Conservation (phyloP, 2,797 vertebrate genomes). For the Apogon hyalosoma region DNA sequence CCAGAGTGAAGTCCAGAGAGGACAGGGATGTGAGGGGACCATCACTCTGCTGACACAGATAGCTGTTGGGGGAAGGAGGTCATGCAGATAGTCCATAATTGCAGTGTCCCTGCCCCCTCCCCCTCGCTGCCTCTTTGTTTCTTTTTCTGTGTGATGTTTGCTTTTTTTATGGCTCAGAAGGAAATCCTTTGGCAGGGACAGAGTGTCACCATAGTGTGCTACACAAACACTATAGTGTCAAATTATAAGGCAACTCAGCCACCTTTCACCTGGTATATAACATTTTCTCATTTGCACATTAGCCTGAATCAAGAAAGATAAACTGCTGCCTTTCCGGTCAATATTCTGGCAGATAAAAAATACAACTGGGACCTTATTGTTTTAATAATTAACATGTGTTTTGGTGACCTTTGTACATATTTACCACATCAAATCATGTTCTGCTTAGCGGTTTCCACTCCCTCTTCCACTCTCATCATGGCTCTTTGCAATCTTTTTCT, state of each 20-base stretch:
- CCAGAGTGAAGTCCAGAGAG: conserved; percentile 28
- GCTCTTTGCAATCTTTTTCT: background rate
- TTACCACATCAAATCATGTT: conserved; percentile 12
- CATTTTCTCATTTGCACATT: conserved; percentile 51
- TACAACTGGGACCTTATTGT: background rate
- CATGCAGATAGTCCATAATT: conserved; percentile 2
- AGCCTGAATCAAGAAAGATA: conserved; percentile 19
- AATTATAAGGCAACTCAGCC: conserved; percentile 30
- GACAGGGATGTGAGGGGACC: conserved; percentile 10
- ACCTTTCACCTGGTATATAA: conserved; percentile 41
- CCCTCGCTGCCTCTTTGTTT: background rate
- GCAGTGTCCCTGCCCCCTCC: background rate
- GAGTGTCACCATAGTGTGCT: conserved; percentile 25
- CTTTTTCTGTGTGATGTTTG: background rate
- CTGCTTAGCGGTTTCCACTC: background rate
- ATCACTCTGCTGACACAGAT: conserved; percentile 52
- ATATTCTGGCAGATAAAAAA: conserved; percentile 18
- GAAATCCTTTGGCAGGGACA: conserved; percentile 12
- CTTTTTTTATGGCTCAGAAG: conserved; percentile 3
- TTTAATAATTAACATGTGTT: conserved; percentile 1
- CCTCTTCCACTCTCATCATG: background rate
- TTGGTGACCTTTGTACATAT: conserved; percentile 5
- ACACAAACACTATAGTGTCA: conserved; percentile 3
- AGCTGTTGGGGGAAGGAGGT: conserved; percentile 36
- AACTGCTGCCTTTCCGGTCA: conserved; percentile 2